Evolutionary conservation across 1,140 invertebrate genomes (phyloP).

Genomic region (Eumeta japonica): DNA sequence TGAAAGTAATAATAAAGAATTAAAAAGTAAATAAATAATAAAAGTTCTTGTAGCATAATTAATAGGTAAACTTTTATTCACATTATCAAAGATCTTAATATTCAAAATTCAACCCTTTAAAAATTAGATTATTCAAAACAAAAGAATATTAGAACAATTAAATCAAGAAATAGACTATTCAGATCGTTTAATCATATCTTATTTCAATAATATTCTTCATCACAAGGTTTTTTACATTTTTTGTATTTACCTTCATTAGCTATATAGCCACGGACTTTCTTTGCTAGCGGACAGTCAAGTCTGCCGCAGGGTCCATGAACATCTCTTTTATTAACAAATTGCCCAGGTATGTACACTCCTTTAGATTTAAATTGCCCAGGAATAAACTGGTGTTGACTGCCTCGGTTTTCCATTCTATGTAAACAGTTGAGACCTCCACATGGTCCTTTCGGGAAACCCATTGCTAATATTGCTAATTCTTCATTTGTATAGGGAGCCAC

Average conservation of each 20-base stretch:
- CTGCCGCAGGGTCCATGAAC: slow-evolving; percentile 46
- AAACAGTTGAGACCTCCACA: slow-evolving; percentile 49
- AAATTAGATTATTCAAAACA: too few species aligned
- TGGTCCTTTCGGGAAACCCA: slow-evolving; percentile 51
- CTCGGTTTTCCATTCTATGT: slow-evolving; percentile 44
- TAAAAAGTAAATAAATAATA: too few species aligned
- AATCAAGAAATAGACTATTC: too few species aligned
- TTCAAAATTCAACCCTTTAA: too few species aligned
- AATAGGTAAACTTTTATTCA: too few species aligned
- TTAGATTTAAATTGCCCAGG: slow-evolving; percentile 34
- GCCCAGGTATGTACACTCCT: slow-evolving; percentile 42
- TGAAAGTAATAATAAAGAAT: too few species aligned
- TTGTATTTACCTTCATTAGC: slow-evolving; percentile 42
- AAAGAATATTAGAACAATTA: too few species aligned
- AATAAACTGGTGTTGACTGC: slow-evolving; percentile 46
- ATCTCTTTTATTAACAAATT: slow-evolving; percentile 46
- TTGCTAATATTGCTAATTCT: slow-evolving; percentile 41
- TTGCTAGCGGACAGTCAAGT: slow-evolving; percentile 45
- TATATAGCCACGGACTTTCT: slow-evolving; percentile 37
- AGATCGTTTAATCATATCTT: too few species aligned
- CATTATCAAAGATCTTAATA: too few species aligned
- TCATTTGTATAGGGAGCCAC: slow-evolving; percentile 37
- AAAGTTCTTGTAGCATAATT: too few species aligned
- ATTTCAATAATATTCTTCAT: slow-evolving; percentile 36
- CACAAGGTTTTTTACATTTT: slow-evolving; percentile 41